Evolutionary conservation across 2,888 invertebrate species (phyloP).

Genomic region (Heliconius ethilla): DNA sequence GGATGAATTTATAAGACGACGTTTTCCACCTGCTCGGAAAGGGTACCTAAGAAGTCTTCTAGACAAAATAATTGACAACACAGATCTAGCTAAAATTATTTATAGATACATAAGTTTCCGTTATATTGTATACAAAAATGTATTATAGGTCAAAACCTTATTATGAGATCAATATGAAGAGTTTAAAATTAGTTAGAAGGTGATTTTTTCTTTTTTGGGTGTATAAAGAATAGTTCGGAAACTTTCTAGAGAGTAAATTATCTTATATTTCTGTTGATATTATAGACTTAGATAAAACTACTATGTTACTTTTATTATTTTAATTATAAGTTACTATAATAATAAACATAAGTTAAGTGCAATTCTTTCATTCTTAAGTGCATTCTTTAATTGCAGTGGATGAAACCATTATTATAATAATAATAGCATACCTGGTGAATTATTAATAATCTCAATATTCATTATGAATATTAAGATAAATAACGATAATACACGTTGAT

Average conservation of each 20-base stretch:
- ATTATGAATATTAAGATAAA: constrained; percentile 32
- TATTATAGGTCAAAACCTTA: too few relatives aligned
- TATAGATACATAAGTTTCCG: constrained; percentile 47
- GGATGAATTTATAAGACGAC: constrained; percentile 61
- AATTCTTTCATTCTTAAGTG: neutral
- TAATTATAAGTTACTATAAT: too few relatives aligned
- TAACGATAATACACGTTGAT: constrained; percentile 30
- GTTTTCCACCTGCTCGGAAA: constrained; percentile 61
- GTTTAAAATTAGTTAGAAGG: too few relatives aligned
- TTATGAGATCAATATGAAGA: too few relatives aligned
- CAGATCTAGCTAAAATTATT: constrained; percentile 59
- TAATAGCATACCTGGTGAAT: constrained; percentile 40
- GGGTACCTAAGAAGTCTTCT: constrained; percentile 60
- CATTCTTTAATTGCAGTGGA: neutral
- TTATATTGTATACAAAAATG: neutral
- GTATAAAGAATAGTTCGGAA: too few relatives aligned
- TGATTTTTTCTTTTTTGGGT: too few relatives aligned
- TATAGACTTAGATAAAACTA: too few relatives aligned
- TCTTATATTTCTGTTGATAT: too few relatives aligned
- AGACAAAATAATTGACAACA: constrained; percentile 60
- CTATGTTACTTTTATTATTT: too few relatives aligned
- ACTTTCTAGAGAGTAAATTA: too few relatives aligned
- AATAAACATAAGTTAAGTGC: constrained; percentile 52
- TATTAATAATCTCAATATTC: constrained; percentile 27
- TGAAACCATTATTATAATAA: constrained; percentile 49